Percentiles rank a stretch among this genome's conserved stretches.
These are phyloP conservation scores for Nettapus auritus DNA, from an alignment of 2,113 vertebrate species.

Conservation along the genomic window DNA sequence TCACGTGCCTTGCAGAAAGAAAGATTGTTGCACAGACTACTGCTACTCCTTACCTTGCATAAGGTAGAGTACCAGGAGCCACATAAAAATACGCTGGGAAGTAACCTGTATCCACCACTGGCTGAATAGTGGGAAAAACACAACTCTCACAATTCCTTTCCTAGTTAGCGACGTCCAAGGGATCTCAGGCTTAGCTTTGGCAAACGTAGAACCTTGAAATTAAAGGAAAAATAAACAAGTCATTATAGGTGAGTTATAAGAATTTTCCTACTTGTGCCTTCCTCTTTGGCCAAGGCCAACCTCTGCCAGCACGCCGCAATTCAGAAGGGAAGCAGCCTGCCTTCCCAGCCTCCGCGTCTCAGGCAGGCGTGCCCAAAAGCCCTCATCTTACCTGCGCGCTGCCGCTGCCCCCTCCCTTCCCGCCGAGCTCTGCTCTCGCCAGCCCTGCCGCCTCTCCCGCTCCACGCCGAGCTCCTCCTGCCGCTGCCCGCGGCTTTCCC, in stretches of 20 bases:
- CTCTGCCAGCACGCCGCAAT: not conserved
- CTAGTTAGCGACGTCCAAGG: slow-evolving; percentile 93
- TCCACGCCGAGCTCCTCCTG: not conserved
- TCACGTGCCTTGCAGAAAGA: not conserved
- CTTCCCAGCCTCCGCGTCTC: rapidly evolving
- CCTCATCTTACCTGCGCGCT: rapidly evolving
- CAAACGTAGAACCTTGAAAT: slow-evolving; percentile 93
- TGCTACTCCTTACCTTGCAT: slow-evolving; percentile 86
- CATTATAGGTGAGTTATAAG: not conserved
- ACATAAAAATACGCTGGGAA: slow-evolving; percentile 87
- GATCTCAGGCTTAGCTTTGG: slow-evolving; percentile 96
- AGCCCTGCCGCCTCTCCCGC: rapidly evolving
- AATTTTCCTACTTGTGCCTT: rapidly evolving
- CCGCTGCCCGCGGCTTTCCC: not conserved
- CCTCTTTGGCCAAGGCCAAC: not conserved
- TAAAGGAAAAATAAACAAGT: not conserved
- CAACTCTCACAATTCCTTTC: slow-evolving; percentile 93
- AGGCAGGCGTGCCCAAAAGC: rapidly evolving
- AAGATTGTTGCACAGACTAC: not conserved
- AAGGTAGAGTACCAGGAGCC: slow-evolving; percentile 90
- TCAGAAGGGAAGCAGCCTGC: not conserved
- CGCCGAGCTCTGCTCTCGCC: rapidly evolving
- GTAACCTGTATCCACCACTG: slow-evolving; percentile 98
- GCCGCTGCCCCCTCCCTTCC: not conserved
- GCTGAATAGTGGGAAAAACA: slow-evolving; percentile 94